Percentiles rank a stretch among this genome's conserved stretches.
Evolutionary conservation across 2,888 invertebrate genomes (phyloP).

Genomic region (Eristalinus aeneus): DNA sequence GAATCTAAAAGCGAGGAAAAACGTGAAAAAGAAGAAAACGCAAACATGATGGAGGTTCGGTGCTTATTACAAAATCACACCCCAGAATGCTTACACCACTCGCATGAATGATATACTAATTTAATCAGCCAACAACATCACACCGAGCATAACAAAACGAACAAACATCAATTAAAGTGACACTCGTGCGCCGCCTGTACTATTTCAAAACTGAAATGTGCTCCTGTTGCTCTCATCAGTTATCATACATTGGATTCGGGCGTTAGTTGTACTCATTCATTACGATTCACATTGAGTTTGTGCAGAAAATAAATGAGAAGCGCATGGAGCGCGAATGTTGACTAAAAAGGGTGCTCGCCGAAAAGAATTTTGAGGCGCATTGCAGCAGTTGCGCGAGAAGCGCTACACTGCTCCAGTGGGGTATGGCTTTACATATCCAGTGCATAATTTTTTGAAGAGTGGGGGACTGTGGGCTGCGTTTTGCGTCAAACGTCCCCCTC

Average conservation of each 20-base stretch:
- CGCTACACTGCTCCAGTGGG: slow-evolving; percentile 76
- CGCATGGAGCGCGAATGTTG: background rate
- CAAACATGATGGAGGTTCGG: background rate
- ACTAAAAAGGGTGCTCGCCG: slow-evolving; percentile 63
- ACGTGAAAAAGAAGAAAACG: background rate
- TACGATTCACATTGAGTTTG: slow-evolving; percentile 49
- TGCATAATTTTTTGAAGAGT: slow-evolving; percentile 77
- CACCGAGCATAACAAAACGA: background rate
- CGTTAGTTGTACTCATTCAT: background rate
- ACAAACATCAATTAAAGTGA: slow-evolving; percentile 22
- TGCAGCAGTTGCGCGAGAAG: slow-evolving; percentile 46
- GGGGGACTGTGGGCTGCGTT: slow-evolving; percentile 71
- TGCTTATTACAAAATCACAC: slow-evolving; percentile 13
- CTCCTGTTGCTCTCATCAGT: background rate
- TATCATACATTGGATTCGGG: background rate
- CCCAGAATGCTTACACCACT: background rate
- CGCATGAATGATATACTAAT: slow-evolving; percentile 17
- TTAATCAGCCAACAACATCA: background rate
- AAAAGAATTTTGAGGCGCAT: slow-evolving; percentile 48
- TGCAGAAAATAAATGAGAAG: background rate
- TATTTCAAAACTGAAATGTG: slow-evolving; percentile 31
- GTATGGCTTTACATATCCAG: slow-evolving; percentile 81
- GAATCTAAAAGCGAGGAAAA: background rate
- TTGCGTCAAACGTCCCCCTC: slow-evolving; percentile 60
- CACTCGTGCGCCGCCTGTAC: background rate